Evolutionary conservation across 2,888 invertebrate species (phyloP), one percentile per base, ranked within the genome.

Genomic region (Hipparchia semele): DNA sequence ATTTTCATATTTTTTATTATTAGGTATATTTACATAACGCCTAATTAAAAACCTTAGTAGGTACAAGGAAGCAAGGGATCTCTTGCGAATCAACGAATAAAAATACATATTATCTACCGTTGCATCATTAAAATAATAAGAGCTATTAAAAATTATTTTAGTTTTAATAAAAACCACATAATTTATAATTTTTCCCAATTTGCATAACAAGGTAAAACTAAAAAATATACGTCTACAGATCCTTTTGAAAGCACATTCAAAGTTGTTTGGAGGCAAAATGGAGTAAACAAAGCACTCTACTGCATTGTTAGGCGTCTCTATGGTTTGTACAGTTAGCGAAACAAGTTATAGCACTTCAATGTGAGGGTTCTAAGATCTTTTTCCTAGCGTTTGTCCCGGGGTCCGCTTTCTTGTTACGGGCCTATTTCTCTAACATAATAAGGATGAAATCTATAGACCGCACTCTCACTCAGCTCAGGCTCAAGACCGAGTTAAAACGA

Each of bases 251-350:
- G 65, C 70, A 59, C 23, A 71, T 64, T 58, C 65, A 56, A 64
- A 71, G 70, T 71, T 71, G 56, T 67, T 67, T 67, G 70, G 70
- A 70, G 49, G 70, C 65, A 71, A 71, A 71, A 65, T 65, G 70
- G 64, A 65, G 72, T 72, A 71, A 74, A 74, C 74, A 74, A 74
- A 68, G 74, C 74, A 9, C 62, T 69, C 69, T 68, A 68, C 39
- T 9, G 49, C 61, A 72, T 74, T 74, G 74, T 74, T 68, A 60
- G 9, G 13, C 39, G 56, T 56, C 53, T 67, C 67, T 67, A 67
- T 67, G 67, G 60, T 13, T 12, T 13, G 66, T 74, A 74, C 64
- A 10, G 71, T 65, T 6, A 33, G 68, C 71, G 53, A 46, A 68
- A 54, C 62, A 72, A n/a, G 13, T 56, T 65, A 51, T 23, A 49